These are phyloP conservation scores for Corythornis vintsioides DNA, from an alignment of 2,113 vertebrate species.

Conservation along the genomic window DNA sequence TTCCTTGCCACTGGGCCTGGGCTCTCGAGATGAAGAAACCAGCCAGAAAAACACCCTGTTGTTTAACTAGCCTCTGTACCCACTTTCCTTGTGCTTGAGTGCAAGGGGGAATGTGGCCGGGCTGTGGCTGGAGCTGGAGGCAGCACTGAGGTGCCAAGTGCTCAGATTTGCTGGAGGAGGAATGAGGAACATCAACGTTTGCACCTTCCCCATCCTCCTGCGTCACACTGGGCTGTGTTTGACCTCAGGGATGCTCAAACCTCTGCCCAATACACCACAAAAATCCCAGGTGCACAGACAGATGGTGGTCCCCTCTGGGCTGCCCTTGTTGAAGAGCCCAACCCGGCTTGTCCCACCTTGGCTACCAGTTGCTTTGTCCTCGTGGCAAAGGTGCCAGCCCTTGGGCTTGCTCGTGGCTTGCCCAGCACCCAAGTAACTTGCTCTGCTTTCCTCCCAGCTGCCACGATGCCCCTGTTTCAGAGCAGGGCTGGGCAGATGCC, in stretches of 20 bases:
- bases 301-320: background rate
- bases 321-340: background rate
- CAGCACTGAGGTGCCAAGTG: rapidly evolving
- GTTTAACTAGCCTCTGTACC: background rate
- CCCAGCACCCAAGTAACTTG: background rate
- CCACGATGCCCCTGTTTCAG: conserved; percentile 73
- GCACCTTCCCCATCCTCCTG: background rate
- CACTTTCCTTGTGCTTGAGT: background rate
- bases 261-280: background rate
- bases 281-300: background rate
- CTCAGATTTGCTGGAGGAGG: background rate
- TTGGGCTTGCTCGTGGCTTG: background rate
- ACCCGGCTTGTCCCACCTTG: background rate
- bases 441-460: conserved; percentile 33
- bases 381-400: background rate
- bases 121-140: background rate
- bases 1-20: background rate
- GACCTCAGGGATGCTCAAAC: background rate
- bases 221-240: rapidly evolving
- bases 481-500: conserved; percentile 25
- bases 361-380: background rate
- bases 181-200: rapidly evolving
- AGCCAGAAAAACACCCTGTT: conserved; percentile 29
- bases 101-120: background rate
- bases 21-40: conserved; percentile 10